Evolutionary conservation across 1,140 invertebrate genomes (phyloP).

Genomic region (Camponotus floridanus): DNA sequence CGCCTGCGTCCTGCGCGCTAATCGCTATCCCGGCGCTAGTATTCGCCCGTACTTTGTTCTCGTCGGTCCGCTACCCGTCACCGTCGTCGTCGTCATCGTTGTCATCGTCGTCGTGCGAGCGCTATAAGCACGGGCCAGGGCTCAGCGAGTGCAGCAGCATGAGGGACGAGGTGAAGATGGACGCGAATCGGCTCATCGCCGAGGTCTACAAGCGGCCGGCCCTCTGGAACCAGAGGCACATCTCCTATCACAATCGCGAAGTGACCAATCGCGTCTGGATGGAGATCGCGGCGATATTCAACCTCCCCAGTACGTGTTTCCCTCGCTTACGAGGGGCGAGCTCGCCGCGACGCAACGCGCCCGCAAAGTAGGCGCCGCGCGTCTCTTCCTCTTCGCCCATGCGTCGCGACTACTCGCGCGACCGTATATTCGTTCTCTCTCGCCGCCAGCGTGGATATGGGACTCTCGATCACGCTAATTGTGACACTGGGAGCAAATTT

Average conservation of each 20-base stretch:
- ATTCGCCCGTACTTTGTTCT: conserved; percentile 80
- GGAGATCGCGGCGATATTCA: conserved; percentile 84
- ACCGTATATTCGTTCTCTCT: background rate
- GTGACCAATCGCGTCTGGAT: conserved; percentile 84
- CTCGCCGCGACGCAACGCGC: conserved; percentile 10
- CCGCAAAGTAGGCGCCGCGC: background rate
- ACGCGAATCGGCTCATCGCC: conserved; percentile 83
- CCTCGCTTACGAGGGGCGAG: too few relatives aligned
- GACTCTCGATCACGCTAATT: background rate
- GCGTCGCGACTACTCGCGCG: conserved; percentile 30
- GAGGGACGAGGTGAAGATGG: conserved; percentile 83
- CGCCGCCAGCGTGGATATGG: background rate
- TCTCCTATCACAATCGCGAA: conserved; percentile 84
- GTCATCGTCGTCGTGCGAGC: background rate
- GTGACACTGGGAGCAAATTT: background rate
- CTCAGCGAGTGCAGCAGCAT: conserved; percentile 63
- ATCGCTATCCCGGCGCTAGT: conserved; percentile 83
- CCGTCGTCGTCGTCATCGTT: background rate
- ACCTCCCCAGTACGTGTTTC: conserved; percentile 81
- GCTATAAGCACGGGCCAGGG: too few relatives aligned
- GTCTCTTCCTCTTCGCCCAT: conserved; percentile 38
- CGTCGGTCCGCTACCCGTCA: conserved; percentile 65
- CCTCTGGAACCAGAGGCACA: conserved; percentile 84
- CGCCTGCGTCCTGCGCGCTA: conserved; percentile 83
- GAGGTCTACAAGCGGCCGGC: conserved; percentile 84